These are phyloP conservation scores for Camptogramma bilineatum DNA, from an alignment of 2,888 invertebrate genomes.

Conservation along the genomic window DNA sequence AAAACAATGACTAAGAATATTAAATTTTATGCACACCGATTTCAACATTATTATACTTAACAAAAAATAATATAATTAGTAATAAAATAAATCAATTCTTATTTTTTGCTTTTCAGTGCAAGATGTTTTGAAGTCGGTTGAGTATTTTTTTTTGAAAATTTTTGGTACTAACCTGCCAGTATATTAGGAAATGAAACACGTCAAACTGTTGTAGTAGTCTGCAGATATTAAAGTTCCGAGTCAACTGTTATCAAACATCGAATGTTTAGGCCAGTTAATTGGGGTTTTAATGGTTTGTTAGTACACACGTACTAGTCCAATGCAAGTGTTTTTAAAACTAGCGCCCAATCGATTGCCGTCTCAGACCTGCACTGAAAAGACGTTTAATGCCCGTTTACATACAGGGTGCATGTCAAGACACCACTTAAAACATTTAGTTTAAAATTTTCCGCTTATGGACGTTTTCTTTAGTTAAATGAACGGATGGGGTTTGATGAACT, in stretches of 20 bases:
- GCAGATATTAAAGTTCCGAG: conserved; percentile 34
- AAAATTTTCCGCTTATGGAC: not conserved
- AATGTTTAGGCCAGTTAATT: conserved; percentile 67
- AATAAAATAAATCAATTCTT: too few species aligned
- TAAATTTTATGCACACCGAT: too few species aligned
- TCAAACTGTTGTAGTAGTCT: conserved; percentile 16
- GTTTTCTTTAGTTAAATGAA: not conserved
- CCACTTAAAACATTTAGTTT: not conserved
- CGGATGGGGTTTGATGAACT: not conserved
- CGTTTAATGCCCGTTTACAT: conserved; percentile 4
- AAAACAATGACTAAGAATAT: too few species aligned
- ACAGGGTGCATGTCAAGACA: conserved; percentile 21
- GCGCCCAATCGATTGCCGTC: conserved; percentile 33
- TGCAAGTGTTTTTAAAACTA: conserved; percentile 43
- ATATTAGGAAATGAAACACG: conserved; percentile 19
- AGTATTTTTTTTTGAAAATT: too few species aligned
- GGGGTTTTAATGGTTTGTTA: conserved; percentile 69
- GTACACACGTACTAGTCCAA: conserved; percentile 46
- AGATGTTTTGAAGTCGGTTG: too few species aligned
- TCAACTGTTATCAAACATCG: conserved; percentile 54
- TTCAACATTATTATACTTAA: too few species aligned
- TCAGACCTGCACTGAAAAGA: conserved; percentile 29
- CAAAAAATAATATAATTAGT: too few species aligned
- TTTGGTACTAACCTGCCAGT: conserved; percentile 20
- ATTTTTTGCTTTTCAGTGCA: too few species aligned